Percentiles rank a stretch among this genome's conserved stretches.
Conservation (phyloP, 2,797 vertebrate species). For the Lateolabrax maculatus region DNA sequence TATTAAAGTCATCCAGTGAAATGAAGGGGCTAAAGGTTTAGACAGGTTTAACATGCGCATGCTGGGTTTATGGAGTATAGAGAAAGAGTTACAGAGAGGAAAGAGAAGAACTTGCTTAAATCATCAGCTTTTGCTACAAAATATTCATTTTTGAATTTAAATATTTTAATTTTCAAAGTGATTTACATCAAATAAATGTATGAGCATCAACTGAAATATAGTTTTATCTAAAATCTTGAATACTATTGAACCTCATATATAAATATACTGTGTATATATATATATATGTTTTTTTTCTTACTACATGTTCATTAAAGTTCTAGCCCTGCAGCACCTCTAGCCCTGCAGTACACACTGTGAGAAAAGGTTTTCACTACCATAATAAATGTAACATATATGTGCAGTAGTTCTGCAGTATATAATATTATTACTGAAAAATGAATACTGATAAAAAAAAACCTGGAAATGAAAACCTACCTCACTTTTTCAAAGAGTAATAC, state of each 20-base stretch:
- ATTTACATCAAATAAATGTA: not conserved
- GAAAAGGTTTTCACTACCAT: not conserved
- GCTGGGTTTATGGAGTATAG: constrained; percentile 11
- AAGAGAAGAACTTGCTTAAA: not conserved
- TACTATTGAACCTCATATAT: not conserved
- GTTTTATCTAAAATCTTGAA: not conserved
- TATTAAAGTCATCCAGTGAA: constrained; percentile 42
- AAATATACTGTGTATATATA: too few species aligned
- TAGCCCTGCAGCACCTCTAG: not conserved
- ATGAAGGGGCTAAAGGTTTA: constrained; percentile 28
- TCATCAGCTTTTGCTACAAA: not conserved
- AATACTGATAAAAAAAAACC: not conserved
- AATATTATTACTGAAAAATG: not conserved
- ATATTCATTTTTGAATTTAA: constrained; percentile 1
- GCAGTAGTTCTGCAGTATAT: not conserved
- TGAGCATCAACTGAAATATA: not conserved
- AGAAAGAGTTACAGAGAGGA: constrained; percentile 14
- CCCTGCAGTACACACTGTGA: not conserved
- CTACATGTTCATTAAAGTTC: not conserved
- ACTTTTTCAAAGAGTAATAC: not conserved
- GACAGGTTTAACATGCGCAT: not conserved
- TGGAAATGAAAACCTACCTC: not conserved
- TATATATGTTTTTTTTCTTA: not conserved
- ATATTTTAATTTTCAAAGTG: too few species aligned
- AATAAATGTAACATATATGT: not conserved